Conservation (phyloP, 2,797 vertebrate species). For the Cossypha dichroa region DNA sequence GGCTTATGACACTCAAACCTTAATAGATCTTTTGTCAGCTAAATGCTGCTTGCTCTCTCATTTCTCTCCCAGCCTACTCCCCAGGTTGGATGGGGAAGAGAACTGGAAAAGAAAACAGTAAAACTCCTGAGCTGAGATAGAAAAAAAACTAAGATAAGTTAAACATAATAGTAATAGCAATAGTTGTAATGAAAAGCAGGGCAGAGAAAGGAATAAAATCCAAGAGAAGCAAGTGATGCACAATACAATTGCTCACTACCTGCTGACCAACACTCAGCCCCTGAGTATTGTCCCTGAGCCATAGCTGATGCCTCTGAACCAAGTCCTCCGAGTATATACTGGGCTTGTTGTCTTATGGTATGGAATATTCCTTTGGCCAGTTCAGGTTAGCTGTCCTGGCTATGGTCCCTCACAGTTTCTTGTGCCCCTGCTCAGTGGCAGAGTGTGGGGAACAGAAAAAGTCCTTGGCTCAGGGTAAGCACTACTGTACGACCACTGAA, state of each 20-base stretch:
- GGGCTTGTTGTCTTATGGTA: too few relatives aligned
- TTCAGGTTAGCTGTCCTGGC: background rate
- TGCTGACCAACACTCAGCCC: background rate
- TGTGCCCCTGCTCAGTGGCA: background rate
- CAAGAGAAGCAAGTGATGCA: background rate
- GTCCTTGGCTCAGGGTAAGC: background rate
- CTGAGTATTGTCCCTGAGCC: background rate
- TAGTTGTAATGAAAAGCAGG: background rate
- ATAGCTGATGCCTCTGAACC: rapidly evolving
- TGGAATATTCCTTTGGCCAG: background rate
- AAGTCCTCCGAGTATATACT: background rate
- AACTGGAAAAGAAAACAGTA: background rate
- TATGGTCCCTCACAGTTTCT: background rate
- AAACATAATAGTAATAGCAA: background rate
- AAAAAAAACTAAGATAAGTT: background rate
- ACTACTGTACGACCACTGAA: background rate
- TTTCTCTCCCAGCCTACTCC: background rate
- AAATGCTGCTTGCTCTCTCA: background rate
- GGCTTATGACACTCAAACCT: background rate
- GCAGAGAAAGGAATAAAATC: background rate
- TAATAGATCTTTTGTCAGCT: background rate
- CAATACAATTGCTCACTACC: background rate
- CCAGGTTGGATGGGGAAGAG: background rate
- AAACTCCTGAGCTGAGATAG: background rate
- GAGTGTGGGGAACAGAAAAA: background rate